A percentile compares a stretch with the other conserved stretches of the same genome.
phyloP scores from a whole-genome alignment of 1,140 invertebrate species.

The Drosophila malerkotliana region DNA sequence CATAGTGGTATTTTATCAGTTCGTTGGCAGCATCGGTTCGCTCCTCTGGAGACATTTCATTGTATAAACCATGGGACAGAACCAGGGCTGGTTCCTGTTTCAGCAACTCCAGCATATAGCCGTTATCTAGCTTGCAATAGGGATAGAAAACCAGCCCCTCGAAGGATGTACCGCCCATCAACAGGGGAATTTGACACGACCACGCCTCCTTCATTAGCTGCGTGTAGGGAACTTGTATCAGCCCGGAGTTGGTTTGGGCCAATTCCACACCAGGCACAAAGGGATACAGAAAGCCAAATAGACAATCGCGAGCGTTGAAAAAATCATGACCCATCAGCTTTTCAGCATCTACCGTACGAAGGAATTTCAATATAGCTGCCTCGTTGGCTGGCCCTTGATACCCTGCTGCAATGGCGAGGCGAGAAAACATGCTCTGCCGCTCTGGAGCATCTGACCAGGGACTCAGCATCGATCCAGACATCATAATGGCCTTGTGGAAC shows the following conservation, averaged over 20 bases:
- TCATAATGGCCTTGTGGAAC: constrained; percentile 86
- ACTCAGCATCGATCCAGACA: constrained; percentile 85
- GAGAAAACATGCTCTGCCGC: constrained; percentile 15
- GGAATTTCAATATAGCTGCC: constrained; percentile 73
- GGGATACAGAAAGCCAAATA: constrained; percentile 50
- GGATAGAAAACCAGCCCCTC: constrained; percentile 73
- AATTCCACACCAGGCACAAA: constrained; percentile 76
- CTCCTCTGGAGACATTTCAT: constrained; percentile 15
- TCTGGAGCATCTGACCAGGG: constrained; percentile 61
- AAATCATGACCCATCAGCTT: constrained; percentile 80
- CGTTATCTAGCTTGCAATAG: constrained; percentile 38
- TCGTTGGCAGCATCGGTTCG: constrained; percentile 9
- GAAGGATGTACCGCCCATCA: constrained; percentile 80
- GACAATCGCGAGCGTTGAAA: constrained; percentile 26
- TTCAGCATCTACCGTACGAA: constrained; percentile 86
- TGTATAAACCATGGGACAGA: constrained; percentile 56
- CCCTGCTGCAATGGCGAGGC: constrained; percentile 54
- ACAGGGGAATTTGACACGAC: constrained; percentile 74
- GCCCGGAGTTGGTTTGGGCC: constrained; percentile 8
- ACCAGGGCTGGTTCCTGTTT: constrained; percentile 43
- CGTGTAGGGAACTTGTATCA: constrained; percentile 38
- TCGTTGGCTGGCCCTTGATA: constrained; percentile 65
- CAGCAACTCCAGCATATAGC: constrained; percentile 46
- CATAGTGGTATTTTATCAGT: constrained; percentile 49
- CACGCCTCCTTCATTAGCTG: constrained; percentile 70